Conservation (phyloP, 2,797 vertebrate genomes). For the Tangara arthus region DNA sequence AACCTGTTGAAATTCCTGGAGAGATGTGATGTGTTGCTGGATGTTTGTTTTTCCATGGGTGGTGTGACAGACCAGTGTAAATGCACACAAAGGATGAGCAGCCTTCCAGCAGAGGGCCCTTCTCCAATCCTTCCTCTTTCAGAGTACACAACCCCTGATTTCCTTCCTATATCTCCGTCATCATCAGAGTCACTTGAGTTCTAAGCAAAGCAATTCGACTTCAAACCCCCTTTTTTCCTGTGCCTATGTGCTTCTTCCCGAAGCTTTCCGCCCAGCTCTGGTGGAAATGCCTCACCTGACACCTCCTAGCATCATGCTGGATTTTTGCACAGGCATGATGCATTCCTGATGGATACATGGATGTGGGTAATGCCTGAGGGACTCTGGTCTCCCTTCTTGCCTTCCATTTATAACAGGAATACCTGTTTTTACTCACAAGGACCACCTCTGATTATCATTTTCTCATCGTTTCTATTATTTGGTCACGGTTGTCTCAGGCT, state of each 20-base stretch:
- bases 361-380: background rate
- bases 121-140: background rate
- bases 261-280: background rate
- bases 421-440: background rate
- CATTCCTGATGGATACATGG: background rate
- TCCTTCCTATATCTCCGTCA: background rate
- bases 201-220: background rate
- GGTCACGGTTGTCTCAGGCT: background rate
- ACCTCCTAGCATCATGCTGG: background rate
- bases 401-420: background rate
- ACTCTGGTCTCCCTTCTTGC: background rate
- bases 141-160: background rate
- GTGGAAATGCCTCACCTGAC: background rate
- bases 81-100: background rate
- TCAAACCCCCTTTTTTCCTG: background rate
- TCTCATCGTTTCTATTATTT: background rate
- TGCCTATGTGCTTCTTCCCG: background rate
- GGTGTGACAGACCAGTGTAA: background rate
- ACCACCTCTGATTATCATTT: background rate
- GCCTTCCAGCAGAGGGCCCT: background rate
- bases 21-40: background rate
- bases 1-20: background rate
- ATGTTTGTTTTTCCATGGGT: background rate
- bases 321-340: background rate
- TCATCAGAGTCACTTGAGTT: background rate